Evolutionary conservation across 2,888 invertebrate genomes (phyloP), one percentile per base, ranked within the genome.

Genomic region (Drosophila colorata): DNA sequence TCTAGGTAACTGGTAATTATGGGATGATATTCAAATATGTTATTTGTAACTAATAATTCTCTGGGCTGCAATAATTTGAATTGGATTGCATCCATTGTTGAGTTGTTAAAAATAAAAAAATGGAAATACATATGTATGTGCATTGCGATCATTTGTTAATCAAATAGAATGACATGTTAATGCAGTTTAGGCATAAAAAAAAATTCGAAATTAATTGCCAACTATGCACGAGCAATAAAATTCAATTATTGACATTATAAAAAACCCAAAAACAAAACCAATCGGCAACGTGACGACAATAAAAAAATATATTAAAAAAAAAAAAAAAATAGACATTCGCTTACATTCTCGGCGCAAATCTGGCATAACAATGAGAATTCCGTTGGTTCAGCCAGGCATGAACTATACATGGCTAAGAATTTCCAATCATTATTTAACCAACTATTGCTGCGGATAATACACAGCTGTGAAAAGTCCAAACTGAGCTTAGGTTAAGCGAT

Each of bases 381-480:
- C 83, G 69, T 52, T 63, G 41, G 66, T 35, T 44, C 86, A 82
- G 63, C 75, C 59, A 82, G 67, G 82, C 87, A 84, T 84, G 76
- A 87, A 81, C 69, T 82, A 78, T 68, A 79, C 60, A 63, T 63
- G 56, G 64, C 74, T 55, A 78, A 87, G 85, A 83, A 87, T 78
- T 64, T 52, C 18, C 68, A 68, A 66, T 59, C 40, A 35, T 25
- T 47, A 31, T 43, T 51, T 20, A 53, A 7, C 25, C 35, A 63
- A 43, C 47, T 48, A 11, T 28, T 44, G 13, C 4, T 18, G 16
- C 5, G 11, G 13, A 37, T 28, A 16, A 16, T 8, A 25, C 2
- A 20, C 16, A 16, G 28, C n/a, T 63, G 46, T 28, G 20, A 35
- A 38, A 56, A 41, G 31, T 23, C 18, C 40, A 38, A 44, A 46